These are phyloP conservation scores for Andrena chrysosceles DNA, from an alignment of 2,888 invertebrate species.

Conservation along the genomic window DNA sequence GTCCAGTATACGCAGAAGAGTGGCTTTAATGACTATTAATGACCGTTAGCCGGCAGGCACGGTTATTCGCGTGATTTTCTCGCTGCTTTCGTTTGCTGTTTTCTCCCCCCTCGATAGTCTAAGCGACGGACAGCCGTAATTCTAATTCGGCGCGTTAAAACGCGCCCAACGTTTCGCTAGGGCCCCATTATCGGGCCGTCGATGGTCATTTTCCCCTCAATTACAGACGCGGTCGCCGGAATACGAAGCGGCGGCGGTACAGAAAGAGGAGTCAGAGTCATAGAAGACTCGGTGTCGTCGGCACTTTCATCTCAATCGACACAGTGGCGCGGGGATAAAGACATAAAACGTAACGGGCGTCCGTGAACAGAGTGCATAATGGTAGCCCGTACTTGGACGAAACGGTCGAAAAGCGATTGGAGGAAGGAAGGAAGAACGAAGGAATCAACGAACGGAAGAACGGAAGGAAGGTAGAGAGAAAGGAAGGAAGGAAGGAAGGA, in stretches of 20 bases:
- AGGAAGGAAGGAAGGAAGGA: slow-evolving; percentile 11
- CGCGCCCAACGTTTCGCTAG: slow-evolving; percentile 25
- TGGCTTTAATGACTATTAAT: slow-evolving; percentile 11
- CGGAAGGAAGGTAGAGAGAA: not conserved
- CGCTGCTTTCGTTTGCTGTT: not conserved
- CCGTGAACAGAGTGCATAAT: slow-evolving; percentile 75
- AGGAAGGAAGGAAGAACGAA: slow-evolving; percentile 2
- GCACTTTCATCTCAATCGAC: slow-evolving; percentile 75
- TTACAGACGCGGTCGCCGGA: slow-evolving; percentile 58
- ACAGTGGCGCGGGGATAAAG: slow-evolving; percentile 76
- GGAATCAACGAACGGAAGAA: no score
- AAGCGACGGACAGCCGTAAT: not conserved
- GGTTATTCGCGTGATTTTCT: slow-evolving; percentile 3
- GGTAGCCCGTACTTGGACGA: slow-evolving; percentile 57
- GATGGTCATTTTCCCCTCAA: slow-evolving; percentile 44
- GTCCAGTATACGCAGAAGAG: not conserved
- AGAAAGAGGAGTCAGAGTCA: slow-evolving; percentile 21
- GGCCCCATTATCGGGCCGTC: slow-evolving; percentile 48
- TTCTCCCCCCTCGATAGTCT: not conserved
- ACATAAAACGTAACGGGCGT: slow-evolving; percentile 81
- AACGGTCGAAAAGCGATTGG: slow-evolving; percentile 54
- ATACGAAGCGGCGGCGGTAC: slow-evolving; percentile 39
- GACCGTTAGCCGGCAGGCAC: not conserved
- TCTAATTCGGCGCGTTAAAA: slow-evolving; percentile 34
- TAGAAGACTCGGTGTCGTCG: slow-evolving; percentile 62